Evolutionary conservation across 2,113 vertebrate species (phyloP), one percentile per base, ranked within the genome.

Genomic region (Eupsittula cactorum): DNA sequence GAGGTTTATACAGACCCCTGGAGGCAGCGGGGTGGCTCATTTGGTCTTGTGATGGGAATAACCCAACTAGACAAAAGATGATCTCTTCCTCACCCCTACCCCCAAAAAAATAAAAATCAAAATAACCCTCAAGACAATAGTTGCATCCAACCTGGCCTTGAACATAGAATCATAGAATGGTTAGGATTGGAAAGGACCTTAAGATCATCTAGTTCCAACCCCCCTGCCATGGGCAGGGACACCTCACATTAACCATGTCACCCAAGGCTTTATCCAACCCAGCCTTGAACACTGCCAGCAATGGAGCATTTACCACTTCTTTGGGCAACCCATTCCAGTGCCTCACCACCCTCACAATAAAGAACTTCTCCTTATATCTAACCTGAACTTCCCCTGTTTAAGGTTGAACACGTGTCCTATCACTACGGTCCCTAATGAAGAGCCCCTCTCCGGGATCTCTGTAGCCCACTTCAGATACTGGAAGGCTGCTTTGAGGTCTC

Each of bases 11-110:
- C 47, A 64, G 31, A 50, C 6, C 35, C 24, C 8, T 64, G 29
- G 33, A 74, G 31, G 55, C 49, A 75, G 17, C 0, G 0, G 15
- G 9, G 10, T 60, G 12, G 35, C 87, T 49, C 25, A 2, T 57
- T 79, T 2, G 0, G 13, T 29, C 19, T 8, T n/a, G 35, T 52
- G n/a, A 53, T 3, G 4, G 46, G 19, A 83, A 94, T 82, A 87
- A 41, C 6, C 3, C 0, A 0, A 27, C 57, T 63, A 57, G 7
- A 19, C 37, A 63, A 67, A 63, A 47, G 15, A 18, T 55, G 25
- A 6, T 62, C 49, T 31, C 20, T 81, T 53, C 21, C 21, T 47
- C 23, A 6, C 5, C 3, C 6, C 9, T 13, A 14, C 33, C 19
- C 33, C 55, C 13, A n/a, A n/a, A 57, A 57, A n/a, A 57, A 21